A percentile compares a stretch with the other conserved stretches of the same genome.
These are phyloP conservation scores for Iphiclides podalirius DNA, from an alignment of 2,888 invertebrate species.

Conservation along the genomic window DNA sequence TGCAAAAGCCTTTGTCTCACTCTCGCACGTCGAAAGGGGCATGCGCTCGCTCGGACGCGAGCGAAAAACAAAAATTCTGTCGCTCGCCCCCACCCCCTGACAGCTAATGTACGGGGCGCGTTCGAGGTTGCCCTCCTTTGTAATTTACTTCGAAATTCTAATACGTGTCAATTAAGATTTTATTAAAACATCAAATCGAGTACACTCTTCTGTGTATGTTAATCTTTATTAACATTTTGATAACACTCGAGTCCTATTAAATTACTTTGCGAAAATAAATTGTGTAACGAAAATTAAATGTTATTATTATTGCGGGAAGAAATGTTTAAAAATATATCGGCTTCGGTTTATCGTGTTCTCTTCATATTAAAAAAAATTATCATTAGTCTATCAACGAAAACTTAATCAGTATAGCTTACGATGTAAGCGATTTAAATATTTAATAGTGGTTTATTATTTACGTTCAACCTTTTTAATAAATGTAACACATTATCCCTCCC, in stretches of 20 bases:
- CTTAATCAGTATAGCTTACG: no score
- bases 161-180: conserved; percentile 78
- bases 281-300: background rate
- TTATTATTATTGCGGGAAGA: conserved; percentile 9
- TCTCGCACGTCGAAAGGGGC: conserved; percentile 40
- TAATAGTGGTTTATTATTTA: no score
- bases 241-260: conserved; percentile 39
- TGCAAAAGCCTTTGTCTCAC: conserved; percentile 72
- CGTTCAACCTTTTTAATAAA: no score
- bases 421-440: no score
- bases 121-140: conserved; percentile 67
- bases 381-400: no score
- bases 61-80: conserved; percentile 75
- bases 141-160: conserved; percentile 72
- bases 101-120: conserved; percentile 68
- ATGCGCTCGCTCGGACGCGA: conserved; percentile 51
- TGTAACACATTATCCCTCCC: no score
- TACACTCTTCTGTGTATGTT: conserved; percentile 54
- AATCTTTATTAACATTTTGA: conserved; percentile 67
- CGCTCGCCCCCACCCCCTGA: conserved; percentile 57
- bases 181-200: conserved; percentile 64
- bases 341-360: no score
- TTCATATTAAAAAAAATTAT: no score
- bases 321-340: background rate
- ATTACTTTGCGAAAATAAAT: conserved; percentile 17